These are phyloP conservation scores for Lathamus discolor DNA, from an alignment of 2,113 vertebrate genomes.

Conservation along the genomic window DNA sequence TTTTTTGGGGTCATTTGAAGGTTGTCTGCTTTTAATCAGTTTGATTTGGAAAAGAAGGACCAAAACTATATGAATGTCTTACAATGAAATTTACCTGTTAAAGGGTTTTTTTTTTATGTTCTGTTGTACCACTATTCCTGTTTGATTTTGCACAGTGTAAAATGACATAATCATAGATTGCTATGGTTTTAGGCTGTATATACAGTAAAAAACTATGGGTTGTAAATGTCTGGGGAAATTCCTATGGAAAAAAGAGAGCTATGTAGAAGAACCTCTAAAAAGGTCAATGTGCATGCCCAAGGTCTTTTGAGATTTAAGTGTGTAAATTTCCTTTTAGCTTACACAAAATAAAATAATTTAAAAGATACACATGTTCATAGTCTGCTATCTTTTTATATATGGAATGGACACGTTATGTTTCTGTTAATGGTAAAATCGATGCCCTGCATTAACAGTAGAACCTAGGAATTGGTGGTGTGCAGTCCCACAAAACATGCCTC, in stretches of 20 bases:
- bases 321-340: conserved; percentile 99
- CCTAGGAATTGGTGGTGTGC: background rate
- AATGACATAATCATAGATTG: conserved; percentile 96
- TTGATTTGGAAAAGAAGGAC: conserved; percentile 89
- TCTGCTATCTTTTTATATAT: conserved; percentile 28
- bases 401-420: background rate
- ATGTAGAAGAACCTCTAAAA: conserved; percentile 88
- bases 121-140: conserved; percentile 86
- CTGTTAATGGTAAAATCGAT: background rate
- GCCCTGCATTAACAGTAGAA: background rate
- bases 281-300: conserved; percentile 90
- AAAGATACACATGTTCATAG: conserved; percentile 74
- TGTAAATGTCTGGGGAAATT: conserved; percentile 94
- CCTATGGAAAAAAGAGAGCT: conserved; percentile 95
- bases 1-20: conserved; percentile 47
- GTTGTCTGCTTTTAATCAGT: conserved; percentile 74
- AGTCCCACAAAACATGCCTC: background rate
- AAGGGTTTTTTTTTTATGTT: conserved; percentile 58
- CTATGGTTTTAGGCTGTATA: conserved; percentile 95
- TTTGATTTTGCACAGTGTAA: conserved; percentile 99
- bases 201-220: conserved; percentile 94
- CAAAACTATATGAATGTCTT: conserved; percentile 86
- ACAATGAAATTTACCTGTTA: conserved; percentile 74
- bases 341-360: conserved; percentile 99
- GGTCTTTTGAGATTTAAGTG: conserved; percentile 90